Evolutionary conservation across 2,113 vertebrate genomes (phyloP).

Genomic region (Chaetodon auriga): DNA sequence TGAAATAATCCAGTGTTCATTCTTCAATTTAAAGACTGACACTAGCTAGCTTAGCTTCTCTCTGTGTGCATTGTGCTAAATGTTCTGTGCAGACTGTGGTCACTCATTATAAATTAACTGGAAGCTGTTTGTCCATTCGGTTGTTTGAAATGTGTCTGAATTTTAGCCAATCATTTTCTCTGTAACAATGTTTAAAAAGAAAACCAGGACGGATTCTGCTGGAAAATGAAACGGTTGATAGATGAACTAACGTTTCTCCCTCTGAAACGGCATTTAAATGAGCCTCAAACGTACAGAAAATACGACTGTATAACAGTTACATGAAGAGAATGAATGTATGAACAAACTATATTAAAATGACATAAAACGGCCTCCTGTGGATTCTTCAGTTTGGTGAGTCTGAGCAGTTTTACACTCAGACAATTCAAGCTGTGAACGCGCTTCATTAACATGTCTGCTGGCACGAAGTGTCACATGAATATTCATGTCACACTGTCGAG

Average conservation of each 20-base stretch:
- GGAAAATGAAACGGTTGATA: no score
- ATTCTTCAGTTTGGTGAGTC: not conserved
- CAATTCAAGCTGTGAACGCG: not conserved
- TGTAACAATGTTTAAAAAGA: not conserved
- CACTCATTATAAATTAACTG: not conserved
- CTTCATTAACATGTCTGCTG: not conserved
- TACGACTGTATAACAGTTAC: not conserved
- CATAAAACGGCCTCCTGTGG: not conserved
- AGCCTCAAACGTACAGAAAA: no score
- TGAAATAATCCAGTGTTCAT: no score
- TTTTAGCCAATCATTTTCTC: no score
- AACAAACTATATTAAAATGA: not conserved
- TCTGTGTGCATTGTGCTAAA: not conserved
- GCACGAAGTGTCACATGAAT: not conserved
- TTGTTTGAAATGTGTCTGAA: no score
- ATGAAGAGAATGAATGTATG: not conserved
- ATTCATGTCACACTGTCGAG: slow-evolving; percentile 16
- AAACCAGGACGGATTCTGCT: not conserved
- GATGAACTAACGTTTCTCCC: no score
- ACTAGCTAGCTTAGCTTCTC: not conserved
- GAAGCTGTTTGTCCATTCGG: not conserved
- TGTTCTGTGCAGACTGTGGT: not conserved
- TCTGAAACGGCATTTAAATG: no score
- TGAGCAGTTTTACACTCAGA: not conserved
- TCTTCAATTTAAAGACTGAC: not conserved